phyloP scores from a whole-genome alignment of 2,888 invertebrate genomes.

The Lasius platythorax region DNA sequence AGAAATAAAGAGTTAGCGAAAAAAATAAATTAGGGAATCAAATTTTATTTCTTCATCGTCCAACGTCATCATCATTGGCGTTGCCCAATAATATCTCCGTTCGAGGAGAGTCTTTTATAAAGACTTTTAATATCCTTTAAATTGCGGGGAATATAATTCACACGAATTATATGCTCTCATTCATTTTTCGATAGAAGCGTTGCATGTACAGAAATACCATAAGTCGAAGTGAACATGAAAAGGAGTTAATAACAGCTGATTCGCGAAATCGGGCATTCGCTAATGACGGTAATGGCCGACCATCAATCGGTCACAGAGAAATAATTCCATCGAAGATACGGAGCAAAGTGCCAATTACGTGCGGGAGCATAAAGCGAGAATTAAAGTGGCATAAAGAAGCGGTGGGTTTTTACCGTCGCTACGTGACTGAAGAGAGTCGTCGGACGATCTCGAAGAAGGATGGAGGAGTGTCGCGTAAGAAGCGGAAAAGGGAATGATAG shows the following conservation, averaged over 20 bases:
- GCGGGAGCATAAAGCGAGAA: slow-evolving; percentile 58
- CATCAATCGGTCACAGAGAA: slow-evolving; percentile 39
- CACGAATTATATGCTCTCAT: neutral
- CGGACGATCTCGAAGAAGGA: neutral
- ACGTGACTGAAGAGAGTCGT: slow-evolving; percentile 60
- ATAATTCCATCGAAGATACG: slow-evolving; percentile 46
- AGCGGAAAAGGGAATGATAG: slow-evolving; percentile 60
- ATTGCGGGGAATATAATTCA: neutral
- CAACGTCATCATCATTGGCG: neutral
- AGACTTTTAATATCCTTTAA: neutral
- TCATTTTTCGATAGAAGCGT: neutral
- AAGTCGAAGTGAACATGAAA: neutral
- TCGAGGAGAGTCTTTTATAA: neutral
- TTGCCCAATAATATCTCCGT: neutral
- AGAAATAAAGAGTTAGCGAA: neutral
- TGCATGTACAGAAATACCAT: slow-evolving; percentile 7
- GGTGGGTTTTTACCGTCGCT: slow-evolving; percentile 61
- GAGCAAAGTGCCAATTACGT: slow-evolving; percentile 65
- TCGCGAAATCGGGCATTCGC: slow-evolving; percentile 23
- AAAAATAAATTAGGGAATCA: slow-evolving; percentile 1
- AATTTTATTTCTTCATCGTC: neutral
- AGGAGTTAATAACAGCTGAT: slow-evolving; percentile 31
- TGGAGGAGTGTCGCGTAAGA: slow-evolving; percentile 26
- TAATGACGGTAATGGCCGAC: slow-evolving; percentile 38
- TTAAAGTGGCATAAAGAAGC: slow-evolving; percentile 58